A percentile compares a stretch with the other conserved stretches of the same genome.
Evolutionary conservation across 2,113 vertebrate genomes (phyloP).

Genomic region (Strix uralensis): DNA sequence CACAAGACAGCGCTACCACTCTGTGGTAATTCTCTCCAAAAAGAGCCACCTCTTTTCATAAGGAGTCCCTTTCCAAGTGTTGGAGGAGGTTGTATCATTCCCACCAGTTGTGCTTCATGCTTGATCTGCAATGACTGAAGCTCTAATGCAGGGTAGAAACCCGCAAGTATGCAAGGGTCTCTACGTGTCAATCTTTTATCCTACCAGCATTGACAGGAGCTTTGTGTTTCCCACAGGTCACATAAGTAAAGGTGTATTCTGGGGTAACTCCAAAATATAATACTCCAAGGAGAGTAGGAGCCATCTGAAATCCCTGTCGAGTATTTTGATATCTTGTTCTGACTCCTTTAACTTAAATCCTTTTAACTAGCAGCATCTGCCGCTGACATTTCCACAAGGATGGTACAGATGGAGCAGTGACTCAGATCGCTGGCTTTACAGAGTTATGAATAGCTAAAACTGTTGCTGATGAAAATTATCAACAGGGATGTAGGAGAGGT

Average conservation of each 20-base stretch:
- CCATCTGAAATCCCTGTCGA: background rate
- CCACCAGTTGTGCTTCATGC: background rate
- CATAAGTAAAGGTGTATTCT: background rate
- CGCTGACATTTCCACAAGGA: conserved; percentile 47
- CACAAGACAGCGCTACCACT: rapidly evolving
- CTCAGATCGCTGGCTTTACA: conserved; percentile 32
- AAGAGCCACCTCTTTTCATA: background rate
- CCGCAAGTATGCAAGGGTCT: background rate
- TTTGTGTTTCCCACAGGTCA: background rate
- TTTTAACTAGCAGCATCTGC: conserved; percentile 54
- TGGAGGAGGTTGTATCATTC: background rate
- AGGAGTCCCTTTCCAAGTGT: background rate
- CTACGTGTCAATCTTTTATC: background rate
- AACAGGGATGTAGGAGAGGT: background rate
- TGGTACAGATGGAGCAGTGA: conserved; percentile 61
- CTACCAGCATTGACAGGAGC: background rate
- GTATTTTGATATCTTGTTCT: conserved; percentile 52
- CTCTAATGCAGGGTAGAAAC: background rate
- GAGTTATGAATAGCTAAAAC: conserved; percentile 19
- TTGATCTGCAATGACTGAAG: background rate
- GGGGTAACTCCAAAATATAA: background rate
- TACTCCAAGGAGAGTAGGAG: background rate
- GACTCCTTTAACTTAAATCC: conserved; percentile 40
- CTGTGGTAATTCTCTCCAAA: background rate
- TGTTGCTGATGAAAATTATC: background rate